Percentiles rank a stretch among this genome's conserved stretches.
These are phyloP conservation scores for Hydraecia micacea DNA, from an alignment of 2,888 invertebrate species.

Conservation along the genomic window DNA sequence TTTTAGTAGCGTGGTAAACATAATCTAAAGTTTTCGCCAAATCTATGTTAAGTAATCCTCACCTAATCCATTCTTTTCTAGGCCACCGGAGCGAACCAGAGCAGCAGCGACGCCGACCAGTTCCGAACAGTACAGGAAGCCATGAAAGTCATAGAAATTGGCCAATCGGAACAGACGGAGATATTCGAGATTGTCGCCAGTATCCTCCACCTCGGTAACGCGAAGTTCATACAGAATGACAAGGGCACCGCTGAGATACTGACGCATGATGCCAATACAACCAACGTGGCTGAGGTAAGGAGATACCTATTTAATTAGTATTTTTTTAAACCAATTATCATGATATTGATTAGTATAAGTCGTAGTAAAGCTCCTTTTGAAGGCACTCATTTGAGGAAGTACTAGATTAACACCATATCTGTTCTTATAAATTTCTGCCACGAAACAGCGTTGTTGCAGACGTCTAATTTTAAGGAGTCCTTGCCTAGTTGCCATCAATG, in stretches of 20 bases:
- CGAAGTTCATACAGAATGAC: constrained; percentile 93
- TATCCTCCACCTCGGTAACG: constrained; percentile 96
- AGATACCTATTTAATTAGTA: neutral
- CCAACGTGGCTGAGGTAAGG: constrained; percentile 92
- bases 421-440: neutral
- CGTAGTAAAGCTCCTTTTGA: neutral
- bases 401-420: neutral
- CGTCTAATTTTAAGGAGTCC: neutral
- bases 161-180: constrained; percentile 92
- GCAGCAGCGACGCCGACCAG: constrained; percentile 91
- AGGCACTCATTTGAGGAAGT: neutral
- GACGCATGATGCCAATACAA: constrained; percentile 89
- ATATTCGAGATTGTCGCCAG: constrained; percentile 96
- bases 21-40: constrained; percentile 8
- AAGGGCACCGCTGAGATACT: constrained; percentile 93
- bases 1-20: neutral
- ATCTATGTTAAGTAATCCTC: neutral
- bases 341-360: neutral
- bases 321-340: neutral
- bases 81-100: constrained; percentile 77
- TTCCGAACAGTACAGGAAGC: constrained; percentile 93
- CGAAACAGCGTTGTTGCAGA: neutral
- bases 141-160: constrained; percentile 94
- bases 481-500: neutral
- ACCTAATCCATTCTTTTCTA: constrained; percentile 47